These are phyloP conservation scores for Falco cherrug DNA, from an alignment of 2,797 vertebrate genomes.

Conservation along the genomic window DNA sequence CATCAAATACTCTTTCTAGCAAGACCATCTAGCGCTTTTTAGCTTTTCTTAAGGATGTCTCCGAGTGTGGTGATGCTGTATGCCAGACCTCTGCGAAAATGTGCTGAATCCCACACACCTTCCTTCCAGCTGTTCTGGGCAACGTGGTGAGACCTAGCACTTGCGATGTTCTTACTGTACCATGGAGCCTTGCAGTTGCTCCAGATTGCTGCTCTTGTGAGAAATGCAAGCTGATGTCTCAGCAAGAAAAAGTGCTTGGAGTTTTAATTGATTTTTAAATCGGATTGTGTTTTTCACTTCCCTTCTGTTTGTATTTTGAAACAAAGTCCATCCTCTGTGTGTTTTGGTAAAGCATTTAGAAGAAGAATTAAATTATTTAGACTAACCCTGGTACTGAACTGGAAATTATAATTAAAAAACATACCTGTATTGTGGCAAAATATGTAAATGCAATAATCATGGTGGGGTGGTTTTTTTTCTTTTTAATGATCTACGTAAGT, in stretches of 20 bases:
- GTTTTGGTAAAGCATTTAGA: background rate
- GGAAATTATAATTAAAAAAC: background rate
- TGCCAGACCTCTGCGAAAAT: background rate
- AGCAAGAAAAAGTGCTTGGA: background rate
- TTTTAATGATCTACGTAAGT: background rate
- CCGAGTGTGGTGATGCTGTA: background rate
- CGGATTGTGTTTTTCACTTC: background rate
- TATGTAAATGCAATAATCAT: background rate
- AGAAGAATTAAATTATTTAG: background rate
- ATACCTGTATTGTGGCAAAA: background rate
- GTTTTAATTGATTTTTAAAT: constrained; percentile 37
- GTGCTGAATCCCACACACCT: background rate
- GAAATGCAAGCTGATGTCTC: background rate
- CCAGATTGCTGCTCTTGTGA: background rate
- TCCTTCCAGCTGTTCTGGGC: background rate
- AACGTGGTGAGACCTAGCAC: background rate
- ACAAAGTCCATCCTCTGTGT: background rate
- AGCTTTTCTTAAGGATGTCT: background rate
- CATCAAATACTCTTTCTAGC: background rate
- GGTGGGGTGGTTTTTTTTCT: background rate
- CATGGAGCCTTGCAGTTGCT: background rate
- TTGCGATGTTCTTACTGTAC: background rate
- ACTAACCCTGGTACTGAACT: background rate
- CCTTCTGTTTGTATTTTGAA: background rate
- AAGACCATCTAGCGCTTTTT: background rate